These are phyloP conservation scores for Sorex fumeus DNA, from an alignment of 2,113 vertebrate species.

Conservation along the genomic window DNA sequence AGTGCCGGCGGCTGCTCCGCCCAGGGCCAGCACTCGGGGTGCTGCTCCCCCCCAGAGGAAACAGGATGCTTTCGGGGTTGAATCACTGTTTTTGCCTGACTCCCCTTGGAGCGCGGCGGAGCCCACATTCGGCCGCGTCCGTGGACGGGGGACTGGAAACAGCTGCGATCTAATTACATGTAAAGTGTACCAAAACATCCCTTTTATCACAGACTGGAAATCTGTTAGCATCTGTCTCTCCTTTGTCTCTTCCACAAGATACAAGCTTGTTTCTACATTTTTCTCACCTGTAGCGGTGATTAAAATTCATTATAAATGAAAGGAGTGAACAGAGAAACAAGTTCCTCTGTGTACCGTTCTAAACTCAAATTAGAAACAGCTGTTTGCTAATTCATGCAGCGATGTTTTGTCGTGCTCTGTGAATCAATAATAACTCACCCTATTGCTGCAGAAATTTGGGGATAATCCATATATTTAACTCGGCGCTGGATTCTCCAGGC, in stretches of 20 bases:
- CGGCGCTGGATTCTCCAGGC: conserved; percentile 77
- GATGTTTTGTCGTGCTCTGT: conserved; percentile 92
- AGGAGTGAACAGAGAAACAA: conserved; percentile 94
- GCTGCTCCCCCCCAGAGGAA: conserved; percentile 85
- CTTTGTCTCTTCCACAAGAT: conserved; percentile 93
- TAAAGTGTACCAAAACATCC: conserved; percentile 94
- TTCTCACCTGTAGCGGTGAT: conserved; percentile 94
- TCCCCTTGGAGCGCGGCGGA: conserved; percentile 90
- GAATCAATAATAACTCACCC: conserved; percentile 92
- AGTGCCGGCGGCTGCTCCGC: conserved; percentile 55
- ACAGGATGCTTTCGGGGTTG: conserved; percentile 89
- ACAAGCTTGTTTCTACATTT: conserved; percentile 95
- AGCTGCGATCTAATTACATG: conserved; percentile 95
- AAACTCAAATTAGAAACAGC: conserved; percentile 96
- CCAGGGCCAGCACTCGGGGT: conserved; percentile 79
- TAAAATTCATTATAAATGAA: conserved; percentile 95
- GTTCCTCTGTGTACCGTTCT: conserved; percentile 94
- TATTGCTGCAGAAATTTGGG: conserved; percentile 88
- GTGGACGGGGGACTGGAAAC: conserved; percentile 91
- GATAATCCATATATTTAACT: conserved; percentile 84
- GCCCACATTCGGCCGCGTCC: conserved; percentile 89
- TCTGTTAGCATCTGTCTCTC: conserved; percentile 93
- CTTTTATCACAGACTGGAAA: conserved; percentile 94
- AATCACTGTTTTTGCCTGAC: conserved; percentile 91
- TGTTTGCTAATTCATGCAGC: conserved; percentile 95